Evolutionary conservation across 2,888 invertebrate species (phyloP).

Genomic region (Caprella mutica): DNA sequence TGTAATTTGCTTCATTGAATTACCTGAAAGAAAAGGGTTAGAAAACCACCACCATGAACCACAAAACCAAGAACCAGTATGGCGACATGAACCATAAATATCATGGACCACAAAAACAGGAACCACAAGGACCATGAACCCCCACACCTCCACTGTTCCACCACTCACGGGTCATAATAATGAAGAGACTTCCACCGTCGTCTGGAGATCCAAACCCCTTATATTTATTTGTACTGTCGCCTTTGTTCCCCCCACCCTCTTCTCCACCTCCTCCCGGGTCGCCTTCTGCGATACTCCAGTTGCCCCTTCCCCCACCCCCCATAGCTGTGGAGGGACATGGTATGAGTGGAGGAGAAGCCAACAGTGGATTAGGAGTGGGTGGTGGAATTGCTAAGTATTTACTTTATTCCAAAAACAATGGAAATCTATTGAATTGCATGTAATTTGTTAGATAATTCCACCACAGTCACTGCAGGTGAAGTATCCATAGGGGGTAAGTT

Average conservation of each 20-base stretch:
- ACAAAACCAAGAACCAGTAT: no score
- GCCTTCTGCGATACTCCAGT: constrained; percentile 10
- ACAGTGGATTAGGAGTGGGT: no score
- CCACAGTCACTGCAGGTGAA: no score
- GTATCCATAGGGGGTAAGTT: no score
- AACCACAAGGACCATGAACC: neutral
- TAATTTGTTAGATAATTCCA: no score
- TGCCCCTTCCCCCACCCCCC: neutral
- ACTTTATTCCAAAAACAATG: no score
- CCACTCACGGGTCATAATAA: constrained; percentile 13
- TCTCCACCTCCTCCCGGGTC: constrained; percentile 14
- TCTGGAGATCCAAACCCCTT: constrained; percentile 1
- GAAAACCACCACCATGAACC: neutral
- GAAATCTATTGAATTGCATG: no score
- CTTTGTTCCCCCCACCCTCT: neutral
- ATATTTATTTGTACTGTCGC: neutral
- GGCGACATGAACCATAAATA: neutral
- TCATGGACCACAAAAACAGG: neutral
- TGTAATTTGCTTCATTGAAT: neutral
- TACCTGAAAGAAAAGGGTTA: neutral
- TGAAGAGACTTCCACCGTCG: constrained; percentile 10
- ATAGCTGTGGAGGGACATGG: neutral
- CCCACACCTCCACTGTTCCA: neutral
- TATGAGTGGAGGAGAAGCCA: no score
- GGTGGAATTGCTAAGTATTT: no score